Conservation (phyloP, 2,888 invertebrate genomes). For the Lithophane semibrunnea region DNA sequence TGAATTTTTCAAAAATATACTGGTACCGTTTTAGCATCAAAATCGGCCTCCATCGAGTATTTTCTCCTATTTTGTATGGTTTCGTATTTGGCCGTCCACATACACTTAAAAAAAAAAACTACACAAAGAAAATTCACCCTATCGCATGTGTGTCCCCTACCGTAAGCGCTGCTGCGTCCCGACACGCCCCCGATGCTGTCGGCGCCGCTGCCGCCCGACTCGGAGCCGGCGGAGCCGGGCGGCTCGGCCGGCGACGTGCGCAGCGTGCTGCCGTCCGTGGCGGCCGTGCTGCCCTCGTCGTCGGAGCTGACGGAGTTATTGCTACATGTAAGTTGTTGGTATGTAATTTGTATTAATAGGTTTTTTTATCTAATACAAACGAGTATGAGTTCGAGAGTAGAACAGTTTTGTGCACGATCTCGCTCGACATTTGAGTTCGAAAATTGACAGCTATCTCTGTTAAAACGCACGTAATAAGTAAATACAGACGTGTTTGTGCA, state of each 20-base stretch:
- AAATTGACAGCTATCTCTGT: neutral
- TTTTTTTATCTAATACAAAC: neutral
- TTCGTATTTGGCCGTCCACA: neutral
- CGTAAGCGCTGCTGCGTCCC: conserved; percentile 98
- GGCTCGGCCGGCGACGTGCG: conserved; percentile 90
- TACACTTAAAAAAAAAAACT: too few species aligned
- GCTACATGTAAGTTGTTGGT: conserved; percentile 41
- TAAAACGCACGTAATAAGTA: too few species aligned
- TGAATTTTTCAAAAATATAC: too few species aligned
- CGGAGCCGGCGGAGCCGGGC: conserved; percentile 93
- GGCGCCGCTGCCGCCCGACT: conserved; percentile 97
- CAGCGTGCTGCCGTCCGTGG: conserved; percentile 97
- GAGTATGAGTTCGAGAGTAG: too few species aligned
- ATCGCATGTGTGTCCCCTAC: conserved; percentile 73
- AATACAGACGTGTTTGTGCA: too few species aligned
- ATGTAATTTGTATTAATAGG: neutral
- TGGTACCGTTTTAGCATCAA: neutral
- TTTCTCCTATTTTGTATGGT: neutral
- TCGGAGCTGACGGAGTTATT: conserved; percentile 92
- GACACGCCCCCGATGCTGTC: conserved; percentile 98
- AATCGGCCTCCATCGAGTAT: too few species aligned
- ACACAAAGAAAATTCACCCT: too few species aligned
- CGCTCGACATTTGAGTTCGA: neutral
- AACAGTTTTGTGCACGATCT: neutral
- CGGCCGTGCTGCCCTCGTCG: conserved; percentile 98